Conservation (phyloP, 2,113 vertebrate species). For the Potamarius usumacintae region DNA sequence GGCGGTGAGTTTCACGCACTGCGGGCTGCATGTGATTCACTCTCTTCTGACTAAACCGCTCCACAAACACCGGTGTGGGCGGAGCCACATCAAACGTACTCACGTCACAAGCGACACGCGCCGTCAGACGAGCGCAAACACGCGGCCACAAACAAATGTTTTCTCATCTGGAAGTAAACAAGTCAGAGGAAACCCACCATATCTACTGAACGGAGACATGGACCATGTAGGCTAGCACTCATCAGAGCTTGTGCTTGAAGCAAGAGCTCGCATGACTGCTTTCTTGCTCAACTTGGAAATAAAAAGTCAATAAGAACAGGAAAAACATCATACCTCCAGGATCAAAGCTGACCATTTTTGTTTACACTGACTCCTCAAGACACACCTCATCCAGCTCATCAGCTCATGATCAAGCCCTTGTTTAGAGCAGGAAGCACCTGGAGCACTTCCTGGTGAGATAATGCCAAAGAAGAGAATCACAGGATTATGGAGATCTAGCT, state of each 20-base stretch:
- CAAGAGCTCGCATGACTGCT: not conserved
- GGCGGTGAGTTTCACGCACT: not conserved
- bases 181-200: not conserved
- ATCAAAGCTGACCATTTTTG: not conserved
- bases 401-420: not conserved
- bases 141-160: not conserved
- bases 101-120: slow-evolving; percentile 42
- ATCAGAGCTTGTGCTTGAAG: not conserved
- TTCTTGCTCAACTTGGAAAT: not conserved
- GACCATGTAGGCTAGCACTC: not conserved
- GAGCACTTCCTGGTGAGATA: not conserved
- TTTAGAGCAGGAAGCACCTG: not conserved
- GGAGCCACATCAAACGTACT: slow-evolving; percentile 26
- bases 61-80: slow-evolving; percentile 27
- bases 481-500: not conserved
- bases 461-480: not conserved
- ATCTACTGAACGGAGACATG: not conserved
- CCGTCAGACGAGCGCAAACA: slow-evolving; percentile 23
- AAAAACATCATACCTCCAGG: not conserved
- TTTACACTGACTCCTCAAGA: not conserved
- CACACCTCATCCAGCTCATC: not conserved
- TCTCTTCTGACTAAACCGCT: slow-evolving; percentile 25
- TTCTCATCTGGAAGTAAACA: not conserved
- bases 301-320: too few relatives aligned
- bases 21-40: slow-evolving; percentile 37